A percentile compares a stretch with the other conserved stretches of the same genome.
These are phyloP conservation scores for Hypocryptadius cinnamomeus DNA, from an alignment of 2,113 vertebrate species.

Conservation along the genomic window DNA sequence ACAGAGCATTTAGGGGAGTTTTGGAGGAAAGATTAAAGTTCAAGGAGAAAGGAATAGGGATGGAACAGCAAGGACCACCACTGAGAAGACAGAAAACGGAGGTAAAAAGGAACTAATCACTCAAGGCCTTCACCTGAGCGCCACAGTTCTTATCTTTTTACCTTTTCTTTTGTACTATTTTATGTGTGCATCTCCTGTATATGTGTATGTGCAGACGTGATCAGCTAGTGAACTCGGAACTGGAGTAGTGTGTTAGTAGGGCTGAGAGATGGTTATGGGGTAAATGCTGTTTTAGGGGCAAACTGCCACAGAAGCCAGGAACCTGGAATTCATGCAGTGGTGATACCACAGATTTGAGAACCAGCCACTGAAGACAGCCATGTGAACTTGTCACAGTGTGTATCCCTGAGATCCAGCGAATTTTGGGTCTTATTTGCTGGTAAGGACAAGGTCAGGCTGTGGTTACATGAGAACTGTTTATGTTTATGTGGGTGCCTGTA, in stretches of 20 bases:
- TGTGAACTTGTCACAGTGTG: background rate
- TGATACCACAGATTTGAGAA: background rate
- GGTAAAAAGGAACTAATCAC: background rate
- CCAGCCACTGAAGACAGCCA: background rate
- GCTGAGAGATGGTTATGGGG: background rate
- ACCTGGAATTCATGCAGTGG: background rate
- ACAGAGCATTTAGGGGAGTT: background rate
- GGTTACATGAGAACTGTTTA: background rate
- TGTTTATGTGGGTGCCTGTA: background rate
- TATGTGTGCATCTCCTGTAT: background rate
- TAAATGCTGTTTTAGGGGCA: background rate
- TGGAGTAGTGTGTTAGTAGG: background rate
- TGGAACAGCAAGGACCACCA: background rate
- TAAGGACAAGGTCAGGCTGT: background rate
- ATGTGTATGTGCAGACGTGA: background rate
- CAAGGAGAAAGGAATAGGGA: background rate
- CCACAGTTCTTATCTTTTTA: background rate
- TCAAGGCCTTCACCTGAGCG: background rate
- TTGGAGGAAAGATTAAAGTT: background rate
- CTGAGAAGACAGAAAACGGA: background rate
- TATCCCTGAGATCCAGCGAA: background rate
- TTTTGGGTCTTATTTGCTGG: background rate
- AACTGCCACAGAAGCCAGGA: background rate
- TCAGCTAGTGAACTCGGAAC: background rate
- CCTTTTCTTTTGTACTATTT: background rate